Conservation (phyloP, 2,113 vertebrate species). For the Carettochelys insculpta region DNA sequence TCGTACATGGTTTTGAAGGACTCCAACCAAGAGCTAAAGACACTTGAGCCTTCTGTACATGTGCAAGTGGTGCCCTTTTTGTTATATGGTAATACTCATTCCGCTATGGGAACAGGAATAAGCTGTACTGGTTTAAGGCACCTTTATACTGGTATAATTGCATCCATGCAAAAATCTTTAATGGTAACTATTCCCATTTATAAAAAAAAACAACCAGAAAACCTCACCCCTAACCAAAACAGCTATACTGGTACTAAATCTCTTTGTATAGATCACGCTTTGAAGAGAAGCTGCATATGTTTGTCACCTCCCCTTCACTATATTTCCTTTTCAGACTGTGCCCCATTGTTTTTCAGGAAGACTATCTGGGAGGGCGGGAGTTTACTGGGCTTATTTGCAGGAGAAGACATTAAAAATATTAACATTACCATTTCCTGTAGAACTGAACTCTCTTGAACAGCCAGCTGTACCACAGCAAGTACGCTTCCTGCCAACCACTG, state of each 20-base stretch:
- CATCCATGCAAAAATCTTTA: neutral
- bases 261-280: neutral
- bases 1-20: neutral
- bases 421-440: neutral
- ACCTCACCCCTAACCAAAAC: neutral
- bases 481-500: constrained; percentile 75
- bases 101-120: neutral
- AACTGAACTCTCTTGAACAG: constrained; percentile 74
- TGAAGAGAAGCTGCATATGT: neutral
- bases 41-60: neutral
- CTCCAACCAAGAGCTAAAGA: neutral
- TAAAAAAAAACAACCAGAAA: too few relatives aligned
- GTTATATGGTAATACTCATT: neutral
- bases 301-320: neutral
- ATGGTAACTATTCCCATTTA: neutral
- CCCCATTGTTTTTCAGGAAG: neutral
- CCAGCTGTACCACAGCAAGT: constrained; percentile 62
- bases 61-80: neutral
- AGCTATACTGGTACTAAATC: neutral
- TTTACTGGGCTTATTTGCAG: neutral
- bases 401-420: neutral
- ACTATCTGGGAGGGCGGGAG: neutral
- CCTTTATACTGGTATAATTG: neutral
- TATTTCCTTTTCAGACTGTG: neutral
- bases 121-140: neutral